Conservation (phyloP, 2,113 vertebrate species). For the Boleophthalmus pectinirostris region DNA sequence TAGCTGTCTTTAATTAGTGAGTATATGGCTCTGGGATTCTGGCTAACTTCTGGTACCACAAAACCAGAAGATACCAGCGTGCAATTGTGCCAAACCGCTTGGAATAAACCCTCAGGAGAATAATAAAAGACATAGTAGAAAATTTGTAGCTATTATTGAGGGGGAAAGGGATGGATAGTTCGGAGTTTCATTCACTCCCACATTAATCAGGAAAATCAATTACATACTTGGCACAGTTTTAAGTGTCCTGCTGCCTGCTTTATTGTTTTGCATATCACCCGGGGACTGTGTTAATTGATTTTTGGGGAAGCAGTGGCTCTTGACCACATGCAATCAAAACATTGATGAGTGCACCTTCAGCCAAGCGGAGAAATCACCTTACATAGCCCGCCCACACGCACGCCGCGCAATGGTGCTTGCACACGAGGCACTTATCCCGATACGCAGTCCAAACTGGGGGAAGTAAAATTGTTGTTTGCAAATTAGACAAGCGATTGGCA, state of each 20-base stretch:
- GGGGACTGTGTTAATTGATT: conserved; percentile 25
- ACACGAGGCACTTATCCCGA: neutral
- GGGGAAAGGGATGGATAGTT: neutral
- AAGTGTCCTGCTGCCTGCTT: conserved; percentile 9
- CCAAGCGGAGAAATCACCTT: conserved; percentile 13
- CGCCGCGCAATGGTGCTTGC: neutral
- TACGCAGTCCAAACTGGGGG: neutral
- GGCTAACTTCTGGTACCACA: conserved; percentile 42
- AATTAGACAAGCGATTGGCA: conserved; percentile 7
- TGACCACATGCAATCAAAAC: conserved; percentile 10
- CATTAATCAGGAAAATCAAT: conserved; percentile 21
- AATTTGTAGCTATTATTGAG: conserved; percentile 3
- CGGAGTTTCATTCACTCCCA: conserved; percentile 6
- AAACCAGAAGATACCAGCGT: conserved; percentile 20
- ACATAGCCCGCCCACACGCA: neutral
- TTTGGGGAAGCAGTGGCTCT: conserved; percentile 8
- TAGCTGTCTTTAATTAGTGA: conserved; percentile 72
- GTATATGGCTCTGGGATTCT: conserved; percentile 45
- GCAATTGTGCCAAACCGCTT: conserved; percentile 9
- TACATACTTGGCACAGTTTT: conserved; percentile 18
- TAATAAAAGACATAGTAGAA: conserved; percentile 4
- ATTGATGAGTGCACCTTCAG: conserved; percentile 11
- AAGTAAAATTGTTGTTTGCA: conserved; percentile 7
- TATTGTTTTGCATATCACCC: conserved; percentile 23
- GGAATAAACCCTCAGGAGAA: conserved; percentile 10